Conservation (phyloP, 2,113 vertebrate genomes). For the Pygoscelis antarcticus region DNA sequence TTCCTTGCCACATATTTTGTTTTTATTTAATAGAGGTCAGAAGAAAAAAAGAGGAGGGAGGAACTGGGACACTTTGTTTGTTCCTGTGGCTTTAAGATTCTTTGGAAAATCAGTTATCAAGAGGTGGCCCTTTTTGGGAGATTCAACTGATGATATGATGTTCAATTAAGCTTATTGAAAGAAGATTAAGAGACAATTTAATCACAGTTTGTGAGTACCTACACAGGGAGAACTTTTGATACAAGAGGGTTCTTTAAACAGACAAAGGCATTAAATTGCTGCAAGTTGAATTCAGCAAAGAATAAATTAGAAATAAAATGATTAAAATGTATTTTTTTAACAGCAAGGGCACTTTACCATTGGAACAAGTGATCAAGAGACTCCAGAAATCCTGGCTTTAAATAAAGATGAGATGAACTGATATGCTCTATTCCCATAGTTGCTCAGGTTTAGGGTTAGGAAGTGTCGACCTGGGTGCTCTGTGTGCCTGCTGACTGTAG, state of each 20-base stretch:
- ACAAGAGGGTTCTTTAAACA: not conserved
- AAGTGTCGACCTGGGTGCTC: not conserved
- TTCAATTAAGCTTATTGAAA: constrained; percentile 7
- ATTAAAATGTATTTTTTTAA: not conserved
- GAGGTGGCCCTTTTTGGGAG: not conserved
- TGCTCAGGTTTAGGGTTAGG: not conserved
- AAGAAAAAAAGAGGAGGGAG: not conserved
- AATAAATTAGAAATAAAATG: not conserved
- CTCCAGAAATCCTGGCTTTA: not conserved
- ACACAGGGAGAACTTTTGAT: not conserved
- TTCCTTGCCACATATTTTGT: not conserved
- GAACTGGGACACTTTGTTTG: not conserved
- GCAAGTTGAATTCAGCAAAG: not conserved
- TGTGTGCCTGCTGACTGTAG: too few species aligned
- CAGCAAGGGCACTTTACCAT: not conserved
- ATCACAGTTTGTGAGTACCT: constrained; percentile 9
- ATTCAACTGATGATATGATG: not conserved
- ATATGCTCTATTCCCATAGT: accelerated
- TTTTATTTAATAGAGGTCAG: not conserved
- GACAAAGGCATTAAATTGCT: not conserved
- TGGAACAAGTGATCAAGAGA: not conserved
- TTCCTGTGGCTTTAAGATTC: not conserved
- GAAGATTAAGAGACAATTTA: constrained; percentile 38
- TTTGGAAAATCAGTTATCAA: not conserved
- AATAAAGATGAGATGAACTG: not conserved